Base-by-base conservation (phyloP, 92 coral and sea anemone genomes). In the Porites divaricata region DNA sequence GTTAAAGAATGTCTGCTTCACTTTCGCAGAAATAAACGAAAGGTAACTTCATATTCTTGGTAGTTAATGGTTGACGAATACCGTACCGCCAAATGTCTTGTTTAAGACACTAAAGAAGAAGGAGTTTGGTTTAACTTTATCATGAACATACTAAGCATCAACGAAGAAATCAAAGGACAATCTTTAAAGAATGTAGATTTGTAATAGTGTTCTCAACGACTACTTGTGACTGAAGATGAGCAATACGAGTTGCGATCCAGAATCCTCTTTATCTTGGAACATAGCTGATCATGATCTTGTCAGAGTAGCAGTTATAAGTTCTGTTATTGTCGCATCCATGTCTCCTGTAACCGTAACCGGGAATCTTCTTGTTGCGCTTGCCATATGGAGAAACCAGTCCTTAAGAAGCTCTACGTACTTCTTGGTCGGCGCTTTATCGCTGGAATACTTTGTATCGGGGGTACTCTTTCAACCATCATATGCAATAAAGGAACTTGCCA, bases 351-450 rank as follows among this genome's bases (percentile, higher is more conserved):
- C 79, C 6, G 52, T 75, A 24, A 8, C 23, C 2, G 66, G 79
- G 6, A 75, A 75, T 75, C 49, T 25, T 1, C 79, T 75, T 7
- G 79, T 75, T 75, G 9, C 2, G 10, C 51, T 75, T 24, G 79
- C 79, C 11, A 75, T 75, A 10, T 21, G 66, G 64, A 75, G 66
- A 58, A 75, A 54, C 54, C 15, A 52, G 7, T 53, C 64, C 1
- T 41, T 56, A 2, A 54, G 79, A n/a, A 75, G 64, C 23, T 66
- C 79, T 0, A 51, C 79, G 9, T 53, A 16, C 54, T 9, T 54
- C 25, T 50, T 75, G 2, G 65, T 75, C 16, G 67, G 66, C 17
- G 9, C 23, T 13, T 58, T 75, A n/a, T 54, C 79, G 7, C n/a
- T 75, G 48, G 63, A 54, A 11, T 54, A 57, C 49, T 75, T 75